Conservation (phyloP, 2,888 invertebrate genomes). For the Drosophila emarginata region DNA sequence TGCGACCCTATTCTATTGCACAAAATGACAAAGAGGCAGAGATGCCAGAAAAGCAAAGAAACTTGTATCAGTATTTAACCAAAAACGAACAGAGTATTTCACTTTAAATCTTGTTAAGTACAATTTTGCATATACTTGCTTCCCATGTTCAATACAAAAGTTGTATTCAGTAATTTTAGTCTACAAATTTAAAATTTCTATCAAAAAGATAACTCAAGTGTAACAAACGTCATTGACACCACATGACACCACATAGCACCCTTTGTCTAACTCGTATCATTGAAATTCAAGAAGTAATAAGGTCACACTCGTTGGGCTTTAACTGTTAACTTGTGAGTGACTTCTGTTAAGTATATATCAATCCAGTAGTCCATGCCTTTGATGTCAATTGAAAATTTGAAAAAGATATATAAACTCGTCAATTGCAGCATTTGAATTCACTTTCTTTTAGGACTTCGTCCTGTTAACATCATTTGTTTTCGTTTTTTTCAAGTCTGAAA, state of each 20-base stretch:
- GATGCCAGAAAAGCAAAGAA: background rate
- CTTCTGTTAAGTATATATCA: background rate
- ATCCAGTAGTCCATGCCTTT: background rate
- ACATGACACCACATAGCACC: no score
- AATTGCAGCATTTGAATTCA: background rate
- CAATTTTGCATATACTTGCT: background rate
- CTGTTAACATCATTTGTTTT: background rate
- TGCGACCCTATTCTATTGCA: constrained; percentile 4
- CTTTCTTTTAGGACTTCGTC: background rate
- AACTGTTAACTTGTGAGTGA: no score
- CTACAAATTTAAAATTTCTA: no score
- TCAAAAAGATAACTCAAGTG: no score
- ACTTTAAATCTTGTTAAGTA: background rate
- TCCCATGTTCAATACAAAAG: no score
- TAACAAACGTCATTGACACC: no score
- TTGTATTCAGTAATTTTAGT: no score
- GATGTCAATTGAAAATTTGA: background rate
- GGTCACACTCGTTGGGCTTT: no score
- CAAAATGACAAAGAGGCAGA: background rate
- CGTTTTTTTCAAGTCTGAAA: background rate
- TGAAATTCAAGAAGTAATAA: no score
- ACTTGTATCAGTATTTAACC: background rate
- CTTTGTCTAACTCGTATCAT: no score
- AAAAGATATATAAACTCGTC: background rate
- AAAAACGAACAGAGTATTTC: background rate